These are phyloP conservation scores for Muscina levida DNA, from an alignment of 2,888 invertebrate species.

Conservation along the genomic window DNA sequence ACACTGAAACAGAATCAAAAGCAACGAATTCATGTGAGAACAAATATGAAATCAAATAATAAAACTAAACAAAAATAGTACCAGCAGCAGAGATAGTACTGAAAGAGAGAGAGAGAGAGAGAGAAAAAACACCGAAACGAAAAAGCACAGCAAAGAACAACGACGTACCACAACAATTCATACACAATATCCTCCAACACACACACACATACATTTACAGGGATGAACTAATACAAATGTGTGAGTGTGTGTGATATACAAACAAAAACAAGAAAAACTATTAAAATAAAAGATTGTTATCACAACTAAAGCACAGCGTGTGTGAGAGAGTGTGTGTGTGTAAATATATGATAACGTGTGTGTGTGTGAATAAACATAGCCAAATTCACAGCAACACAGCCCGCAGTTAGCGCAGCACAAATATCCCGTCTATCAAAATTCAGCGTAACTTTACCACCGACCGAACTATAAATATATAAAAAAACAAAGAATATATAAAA, in stretches of 20 bases:
- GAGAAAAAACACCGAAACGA: conserved; percentile 30
- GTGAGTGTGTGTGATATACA: too few relatives aligned
- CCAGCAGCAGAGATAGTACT: too few relatives aligned
- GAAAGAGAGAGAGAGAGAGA: neutral
- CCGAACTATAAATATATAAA: conserved; percentile 27
- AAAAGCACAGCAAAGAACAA: neutral
- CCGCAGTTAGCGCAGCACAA: conserved; percentile 15
- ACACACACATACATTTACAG: conserved; percentile 3
- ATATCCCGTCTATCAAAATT: conserved; percentile 43
- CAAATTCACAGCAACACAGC: neutral
- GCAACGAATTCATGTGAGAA: conserved; percentile 47
- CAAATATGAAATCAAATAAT: conserved; percentile 58
- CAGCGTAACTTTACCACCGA: conserved; percentile 64
- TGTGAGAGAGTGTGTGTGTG: too few relatives aligned
- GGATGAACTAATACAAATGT: too few relatives aligned
- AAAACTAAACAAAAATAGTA: conserved; percentile 53
- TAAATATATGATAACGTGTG: neutral
- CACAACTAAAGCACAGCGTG: neutral
- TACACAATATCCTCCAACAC: neutral
- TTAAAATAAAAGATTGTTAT: conserved; percentile 59
- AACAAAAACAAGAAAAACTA: conserved; percentile 31
- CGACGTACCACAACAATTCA: conserved; percentile 7
- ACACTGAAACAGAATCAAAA: neutral
- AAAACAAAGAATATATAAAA: conserved; percentile 6
- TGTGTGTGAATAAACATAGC: conserved; percentile 1